Conservation (phyloP, 2,113 vertebrate species). For the Datnioides undecimradiatus region DNA sequence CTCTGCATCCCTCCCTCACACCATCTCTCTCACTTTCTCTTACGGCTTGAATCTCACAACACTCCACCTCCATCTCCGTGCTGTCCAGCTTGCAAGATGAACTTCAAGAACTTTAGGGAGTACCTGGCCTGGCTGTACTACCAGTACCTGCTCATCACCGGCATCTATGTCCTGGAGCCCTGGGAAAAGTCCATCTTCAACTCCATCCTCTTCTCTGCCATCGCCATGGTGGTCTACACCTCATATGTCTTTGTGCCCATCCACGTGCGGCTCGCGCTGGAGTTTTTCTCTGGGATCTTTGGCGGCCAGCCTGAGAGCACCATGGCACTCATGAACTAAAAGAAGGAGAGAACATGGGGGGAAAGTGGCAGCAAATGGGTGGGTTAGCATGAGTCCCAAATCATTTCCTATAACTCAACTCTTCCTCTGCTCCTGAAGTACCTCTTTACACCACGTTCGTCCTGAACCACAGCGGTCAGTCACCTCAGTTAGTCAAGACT, state of each 20-base stretch:
- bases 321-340: conserved; percentile 85
- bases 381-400: conserved; percentile 15
- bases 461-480: neutral
- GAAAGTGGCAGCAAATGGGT: neutral
- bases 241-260: conserved; percentile 97
- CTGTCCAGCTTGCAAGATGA: conserved; percentile 82
- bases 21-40: conserved; percentile 1
- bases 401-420: conserved; percentile 16
- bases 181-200: conserved; percentile 97
- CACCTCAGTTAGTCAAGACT: conserved; percentile 28
- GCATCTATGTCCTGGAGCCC: conserved; percentile 95
- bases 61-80: neutral
- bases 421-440: neutral
- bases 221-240: conserved; percentile 95
- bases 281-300: conserved; percentile 92
- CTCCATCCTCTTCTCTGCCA: conserved; percentile 88
- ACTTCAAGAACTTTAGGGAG: conserved; percentile 89
- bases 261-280: conserved; percentile 90
- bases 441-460: neutral
- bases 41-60: neutral
- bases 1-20: neutral
- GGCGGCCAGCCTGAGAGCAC: conserved; percentile 85
- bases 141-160: conserved; percentile 96
- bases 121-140: conserved; percentile 95
- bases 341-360: conserved; percentile 5